Percentiles rank a stretch among this genome's conserved stretches.
phyloP scores from a whole-genome alignment of 2,888 invertebrate genomes.

The Acleris holmiana region DNA sequence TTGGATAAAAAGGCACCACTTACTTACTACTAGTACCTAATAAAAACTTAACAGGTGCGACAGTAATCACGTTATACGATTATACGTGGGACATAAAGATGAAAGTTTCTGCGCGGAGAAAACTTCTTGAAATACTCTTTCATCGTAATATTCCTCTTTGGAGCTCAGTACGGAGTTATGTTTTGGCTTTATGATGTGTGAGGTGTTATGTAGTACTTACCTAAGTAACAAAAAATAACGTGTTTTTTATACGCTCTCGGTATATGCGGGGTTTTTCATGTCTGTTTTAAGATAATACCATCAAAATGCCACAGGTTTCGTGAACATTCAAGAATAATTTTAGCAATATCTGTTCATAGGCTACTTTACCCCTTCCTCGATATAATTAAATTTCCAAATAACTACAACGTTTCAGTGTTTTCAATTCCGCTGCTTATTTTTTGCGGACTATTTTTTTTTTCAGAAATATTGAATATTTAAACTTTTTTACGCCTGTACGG shows the following conservation, averaged over 20 bases:
- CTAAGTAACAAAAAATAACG: neutral
- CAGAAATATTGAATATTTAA: too few relatives aligned
- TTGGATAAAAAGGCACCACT: too few relatives aligned
- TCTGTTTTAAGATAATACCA: too few relatives aligned
- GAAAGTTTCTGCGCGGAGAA: neutral
- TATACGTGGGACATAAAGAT: neutral
- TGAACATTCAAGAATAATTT: too few relatives aligned
- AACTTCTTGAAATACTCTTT: constrained; percentile 7
- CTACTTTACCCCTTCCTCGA: too few relatives aligned
- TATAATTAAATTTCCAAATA: too few relatives aligned
- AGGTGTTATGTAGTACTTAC: neutral
- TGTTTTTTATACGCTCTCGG: neutral
- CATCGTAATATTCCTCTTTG: constrained; percentile 13
- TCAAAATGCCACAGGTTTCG: too few relatives aligned
- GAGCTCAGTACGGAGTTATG: constrained; percentile 24
- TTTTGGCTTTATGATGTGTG: constrained; percentile 11
- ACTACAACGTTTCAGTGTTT: too few relatives aligned
- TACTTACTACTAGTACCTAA: neutral
- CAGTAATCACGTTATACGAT: neutral
- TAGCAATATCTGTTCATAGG: too few relatives aligned
- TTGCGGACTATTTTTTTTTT: too few relatives aligned
- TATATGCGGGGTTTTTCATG: too few relatives aligned
- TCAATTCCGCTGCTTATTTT: too few relatives aligned
- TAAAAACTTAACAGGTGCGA: neutral
- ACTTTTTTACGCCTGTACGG: neutral